These are phyloP conservation scores for Garra rufa DNA, from an alignment of 2,113 vertebrate species.

Conservation along the genomic window DNA sequence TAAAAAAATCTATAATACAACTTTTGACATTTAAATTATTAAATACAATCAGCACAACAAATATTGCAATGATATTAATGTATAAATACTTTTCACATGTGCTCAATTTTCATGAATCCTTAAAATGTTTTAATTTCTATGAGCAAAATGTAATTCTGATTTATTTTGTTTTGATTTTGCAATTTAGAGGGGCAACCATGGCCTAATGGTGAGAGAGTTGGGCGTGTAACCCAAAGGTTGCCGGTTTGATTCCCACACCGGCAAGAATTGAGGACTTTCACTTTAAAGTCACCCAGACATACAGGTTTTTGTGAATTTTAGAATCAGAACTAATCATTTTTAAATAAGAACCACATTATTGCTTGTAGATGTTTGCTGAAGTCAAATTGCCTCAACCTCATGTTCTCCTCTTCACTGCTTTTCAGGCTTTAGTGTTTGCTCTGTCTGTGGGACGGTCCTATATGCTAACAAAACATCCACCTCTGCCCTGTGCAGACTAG, in stretches of 20 bases:
- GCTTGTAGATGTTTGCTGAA: background rate
- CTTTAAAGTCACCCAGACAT: no score
- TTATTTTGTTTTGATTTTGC: no score
- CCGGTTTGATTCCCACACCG: no score
- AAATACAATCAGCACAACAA: background rate
- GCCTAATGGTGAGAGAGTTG: no score
- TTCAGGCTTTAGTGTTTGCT: slow-evolving; percentile 71
- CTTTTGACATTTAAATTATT: background rate
- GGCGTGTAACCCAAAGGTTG: no score
- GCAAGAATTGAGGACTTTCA: no score
- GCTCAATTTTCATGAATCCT: no score
- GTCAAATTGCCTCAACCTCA: background rate
- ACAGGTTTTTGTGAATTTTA: no score
- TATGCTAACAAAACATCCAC: slow-evolving; percentile 40
- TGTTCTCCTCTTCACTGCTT: slow-evolving; percentile 4
- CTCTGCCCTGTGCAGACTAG: slow-evolving; percentile 46
- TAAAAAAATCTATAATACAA: background rate
- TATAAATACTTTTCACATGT: background rate
- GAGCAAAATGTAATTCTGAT: background rate
- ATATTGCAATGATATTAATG: background rate
- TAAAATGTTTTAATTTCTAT: background rate
- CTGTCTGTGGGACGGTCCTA: slow-evolving; percentile 66
- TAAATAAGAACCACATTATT: background rate
- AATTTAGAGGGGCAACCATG: no score
- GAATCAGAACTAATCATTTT: background rate